Evolutionary conservation across 2,113 vertebrate species (phyloP), one percentile per base, ranked within the genome.

Genomic region (Regulus satrapa): DNA sequence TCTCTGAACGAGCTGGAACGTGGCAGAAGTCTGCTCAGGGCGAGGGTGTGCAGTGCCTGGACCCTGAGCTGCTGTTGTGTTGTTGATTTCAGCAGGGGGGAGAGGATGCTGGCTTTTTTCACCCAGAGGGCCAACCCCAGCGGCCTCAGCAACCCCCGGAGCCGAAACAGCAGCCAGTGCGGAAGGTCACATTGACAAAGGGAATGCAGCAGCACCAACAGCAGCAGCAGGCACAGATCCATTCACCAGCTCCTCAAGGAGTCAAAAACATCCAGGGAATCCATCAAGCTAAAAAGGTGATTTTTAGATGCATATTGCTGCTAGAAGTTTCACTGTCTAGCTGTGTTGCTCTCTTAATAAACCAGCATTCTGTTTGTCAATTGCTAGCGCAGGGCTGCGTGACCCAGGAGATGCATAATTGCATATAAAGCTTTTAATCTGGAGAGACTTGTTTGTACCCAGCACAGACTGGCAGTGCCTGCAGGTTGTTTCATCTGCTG

Each of bases 101-200:
- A 89, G 98, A 98, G 90, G 98, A 97, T 45, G 97, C 97, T 41
- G 98, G 97, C 94, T 97, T 98, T 91, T 95, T 97, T 85, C 95
- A 96, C 48, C 71, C 95, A n/a, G 98, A 95, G 86, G 95, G 95
- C 93, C 98, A 98, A 69, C 98, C 98, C 85, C 98, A 98, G 96
- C 97, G 97, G 88, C 92, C 97, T 80, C 98, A 98, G 17, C 96
- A 96, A 28, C 95, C 96, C 84, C 91, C 85, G 32, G 98, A 98
- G 45, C 96, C 95, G 82, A 98, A 98, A 95, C 98, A 97, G 92
- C 98, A 97, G 76, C 96, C 98, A 78, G 96, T 98, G 68, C 98
- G 99, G 97, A 99, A 99, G 98, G 98, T 99, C 93, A 99, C 99
- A 29, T 96, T 99, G 98, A 98, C 98, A 93, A 98, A 97, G 84